Evolutionary conservation across 2,113 vertebrate species (phyloP).

Genomic region (zebrafish (Danio rerio)): GRCz12tu NC_133192.1:33229001-33229500

Average conservation of each 20-base stretch:
- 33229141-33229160: constrained; percentile 19
- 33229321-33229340: constrained; percentile 54
- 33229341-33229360: constrained; percentile 25
- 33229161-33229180: constrained; percentile 45
- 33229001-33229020: no score
- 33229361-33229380: constrained; percentile 20
- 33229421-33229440: not conserved
- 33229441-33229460: not conserved
- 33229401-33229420: constrained; percentile 47
- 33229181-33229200: constrained; percentile 56
- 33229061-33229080: not conserved
- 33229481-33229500: constrained; percentile 51
- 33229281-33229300: constrained; percentile 70
- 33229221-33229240: constrained; percentile 69
- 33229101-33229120: not conserved
- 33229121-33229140: constrained; percentile 15
- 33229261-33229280: constrained; percentile 69
- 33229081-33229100: not conserved
- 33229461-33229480: constrained; percentile 39
- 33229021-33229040: not conserved
- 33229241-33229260: constrained; percentile 72
- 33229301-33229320: constrained; percentile 57
- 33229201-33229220: constrained; percentile 64
- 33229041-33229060: not conserved
- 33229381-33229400: constrained; percentile 46